Evolutionary conservation across 2,113 vertebrate species (phyloP).

Genomic region (Anas platyrhynchos): DNA sequence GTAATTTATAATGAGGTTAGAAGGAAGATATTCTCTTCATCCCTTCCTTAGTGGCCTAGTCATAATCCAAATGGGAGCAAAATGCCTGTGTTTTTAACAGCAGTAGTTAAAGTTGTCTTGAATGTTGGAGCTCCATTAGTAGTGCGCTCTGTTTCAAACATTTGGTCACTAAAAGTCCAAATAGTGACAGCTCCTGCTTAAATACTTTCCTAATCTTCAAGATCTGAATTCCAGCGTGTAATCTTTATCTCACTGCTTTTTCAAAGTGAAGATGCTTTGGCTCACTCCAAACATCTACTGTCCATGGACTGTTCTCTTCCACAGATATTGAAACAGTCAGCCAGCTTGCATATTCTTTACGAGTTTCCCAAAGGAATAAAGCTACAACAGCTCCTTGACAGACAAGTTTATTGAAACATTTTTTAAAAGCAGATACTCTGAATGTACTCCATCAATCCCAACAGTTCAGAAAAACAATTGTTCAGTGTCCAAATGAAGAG

Average conservation of each 20-base stretch:
- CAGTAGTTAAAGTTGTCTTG: not conserved
- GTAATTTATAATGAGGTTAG: not conserved
- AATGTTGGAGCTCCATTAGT: not conserved
- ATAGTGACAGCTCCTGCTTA: not conserved
- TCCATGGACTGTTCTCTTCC: not conserved
- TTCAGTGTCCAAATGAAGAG: constrained; percentile 17
- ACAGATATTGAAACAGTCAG: not conserved
- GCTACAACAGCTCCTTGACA: not conserved
- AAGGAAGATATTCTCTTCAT: not conserved
- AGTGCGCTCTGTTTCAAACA: not conserved
- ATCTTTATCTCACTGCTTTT: not conserved
- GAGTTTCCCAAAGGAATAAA: not conserved
- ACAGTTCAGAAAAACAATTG: constrained; percentile 29
- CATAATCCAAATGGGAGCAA: not conserved
- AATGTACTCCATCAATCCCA: not conserved
- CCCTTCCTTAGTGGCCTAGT: not conserved
- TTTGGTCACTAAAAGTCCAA: fast-evolving
- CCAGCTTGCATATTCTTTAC: fast-evolving
- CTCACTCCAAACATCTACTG: not conserved
- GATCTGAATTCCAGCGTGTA: not conserved
- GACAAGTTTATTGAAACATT: constrained; percentile 28
- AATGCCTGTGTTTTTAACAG: not conserved
- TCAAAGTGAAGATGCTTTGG: not conserved
- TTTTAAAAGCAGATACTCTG: constrained; percentile 30
- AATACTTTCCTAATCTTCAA: not conserved